A percentile compares a stretch with the other conserved stretches of the same genome.
Conservation (phyloP, 2,797 vertebrate genomes). For the Cossypha caffra region DNA sequence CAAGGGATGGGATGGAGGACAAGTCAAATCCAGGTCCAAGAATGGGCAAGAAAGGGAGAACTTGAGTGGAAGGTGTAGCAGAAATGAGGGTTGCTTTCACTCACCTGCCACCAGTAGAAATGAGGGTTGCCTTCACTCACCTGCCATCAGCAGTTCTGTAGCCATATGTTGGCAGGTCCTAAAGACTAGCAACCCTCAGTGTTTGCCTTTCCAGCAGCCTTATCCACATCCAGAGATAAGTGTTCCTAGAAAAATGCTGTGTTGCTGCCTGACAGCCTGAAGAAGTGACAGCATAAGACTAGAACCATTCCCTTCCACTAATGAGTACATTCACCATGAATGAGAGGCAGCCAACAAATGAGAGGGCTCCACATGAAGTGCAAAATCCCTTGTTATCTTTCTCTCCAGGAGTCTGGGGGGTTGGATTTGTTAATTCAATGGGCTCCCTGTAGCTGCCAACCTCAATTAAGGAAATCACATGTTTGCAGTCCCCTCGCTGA, state of each 20-base stretch:
- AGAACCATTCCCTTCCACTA: neutral
- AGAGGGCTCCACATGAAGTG: slow-evolving; percentile 13
- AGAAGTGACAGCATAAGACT: neutral
- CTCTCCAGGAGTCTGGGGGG: neutral
- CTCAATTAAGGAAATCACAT: slow-evolving; percentile 65
- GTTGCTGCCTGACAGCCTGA: neutral
- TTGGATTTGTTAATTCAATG: slow-evolving; percentile 57
- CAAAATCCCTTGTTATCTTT: slow-evolving; percentile 60
- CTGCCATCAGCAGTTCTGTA: neutral
- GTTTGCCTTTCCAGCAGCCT: slow-evolving; percentile 1
- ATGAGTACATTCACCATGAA: neutral
- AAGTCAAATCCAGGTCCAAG: neutral
- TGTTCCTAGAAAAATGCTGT: neutral
- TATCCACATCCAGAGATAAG: neutral
- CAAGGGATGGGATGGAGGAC: neutral
- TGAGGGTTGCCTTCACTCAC: neutral
- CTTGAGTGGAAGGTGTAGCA: neutral
- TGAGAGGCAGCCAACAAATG: slow-evolving; percentile 42
- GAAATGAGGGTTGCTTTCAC: neutral
- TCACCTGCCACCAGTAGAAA: neutral
- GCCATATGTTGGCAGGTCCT: neutral
- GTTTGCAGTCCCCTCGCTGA: slow-evolving; percentile 27
- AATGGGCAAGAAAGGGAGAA: neutral
- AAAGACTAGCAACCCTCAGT: neutral
- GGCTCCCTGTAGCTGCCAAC: slow-evolving; percentile 48